Percentiles rank a stretch among this genome's conserved stretches.
Evolutionary conservation across 2,888 invertebrate species (phyloP).

Genomic region (Drosophila yooni): DNA sequence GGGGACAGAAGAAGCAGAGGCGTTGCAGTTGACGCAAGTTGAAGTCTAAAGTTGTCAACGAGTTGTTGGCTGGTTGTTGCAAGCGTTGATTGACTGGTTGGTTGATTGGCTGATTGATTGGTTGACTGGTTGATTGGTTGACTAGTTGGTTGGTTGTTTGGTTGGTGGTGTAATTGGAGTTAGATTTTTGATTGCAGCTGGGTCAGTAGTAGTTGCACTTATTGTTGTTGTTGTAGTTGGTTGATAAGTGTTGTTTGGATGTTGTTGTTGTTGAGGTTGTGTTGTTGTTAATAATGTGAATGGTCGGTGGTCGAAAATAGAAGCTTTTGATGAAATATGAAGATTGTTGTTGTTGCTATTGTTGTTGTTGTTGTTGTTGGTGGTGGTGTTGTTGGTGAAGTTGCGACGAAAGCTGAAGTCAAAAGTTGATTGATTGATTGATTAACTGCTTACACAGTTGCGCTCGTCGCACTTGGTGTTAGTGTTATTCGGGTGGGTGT

Average conservation of each 20-base stretch:
- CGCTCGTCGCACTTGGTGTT: constrained; percentile 30
- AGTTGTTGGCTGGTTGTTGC: constrained; percentile 46
- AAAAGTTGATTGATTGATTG: constrained; percentile 29
- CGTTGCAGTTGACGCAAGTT: constrained; percentile 43
- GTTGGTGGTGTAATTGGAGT: constrained; percentile 60
- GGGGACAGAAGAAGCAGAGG: constrained; percentile 55
- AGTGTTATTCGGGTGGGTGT: constrained; percentile 12
- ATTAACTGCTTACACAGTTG: constrained; percentile 24
- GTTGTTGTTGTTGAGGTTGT: constrained; percentile 14
- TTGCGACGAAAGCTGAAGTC: constrained; percentile 44
- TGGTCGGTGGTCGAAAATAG: constrained; percentile 34
- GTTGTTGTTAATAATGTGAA: constrained; percentile 32
- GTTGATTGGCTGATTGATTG: constrained; percentile 11
- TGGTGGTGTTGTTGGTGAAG: constrained; percentile 36
- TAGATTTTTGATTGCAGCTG: constrained; percentile 57
- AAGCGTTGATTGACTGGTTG: constrained; percentile 36
- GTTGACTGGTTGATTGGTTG: constrained; percentile 42
- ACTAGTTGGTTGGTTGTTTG: constrained; percentile 46
- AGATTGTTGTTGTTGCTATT: constrained; percentile 42
- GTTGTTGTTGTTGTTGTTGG: constrained; percentile 13
- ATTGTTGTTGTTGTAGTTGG: constrained; percentile 53
- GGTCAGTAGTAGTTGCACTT: constrained; percentile 56
- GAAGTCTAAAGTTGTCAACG: constrained; percentile 48
- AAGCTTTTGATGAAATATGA: constrained; percentile 55
- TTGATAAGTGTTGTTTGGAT: constrained; percentile 39